phyloP scores from a whole-genome alignment of 2,888 invertebrate species.

The Monochamus alternatus region DNA sequence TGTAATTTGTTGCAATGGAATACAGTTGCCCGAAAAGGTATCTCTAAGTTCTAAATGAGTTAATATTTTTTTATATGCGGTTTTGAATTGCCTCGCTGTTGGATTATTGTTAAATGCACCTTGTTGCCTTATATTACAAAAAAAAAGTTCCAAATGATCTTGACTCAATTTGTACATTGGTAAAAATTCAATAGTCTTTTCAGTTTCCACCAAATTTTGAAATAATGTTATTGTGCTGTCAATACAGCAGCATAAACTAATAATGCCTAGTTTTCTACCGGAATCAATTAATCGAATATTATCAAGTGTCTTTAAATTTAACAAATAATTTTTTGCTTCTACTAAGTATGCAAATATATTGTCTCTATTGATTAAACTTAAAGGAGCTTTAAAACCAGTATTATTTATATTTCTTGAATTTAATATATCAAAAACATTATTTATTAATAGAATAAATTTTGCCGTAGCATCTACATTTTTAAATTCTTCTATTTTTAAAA shows the following conservation, averaged over 20 bases:
- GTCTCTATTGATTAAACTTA: background rate
- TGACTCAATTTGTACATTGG: constrained; percentile 2
- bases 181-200: background rate
- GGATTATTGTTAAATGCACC: constrained; percentile 17
- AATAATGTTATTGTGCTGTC: background rate
- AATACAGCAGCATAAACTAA: constrained; percentile 12
- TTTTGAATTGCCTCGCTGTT: constrained; percentile 1
- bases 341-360: constrained; percentile 8
- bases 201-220: background rate
- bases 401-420: constrained; percentile 48
- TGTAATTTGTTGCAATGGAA: background rate
- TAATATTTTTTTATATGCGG: constrained; percentile 4
- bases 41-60: no score
- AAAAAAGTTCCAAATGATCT: constrained; percentile 3
- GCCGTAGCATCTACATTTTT: constrained; percentile 46
- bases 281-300: background rate
- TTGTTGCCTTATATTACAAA: background rate
- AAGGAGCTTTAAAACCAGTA: no score
- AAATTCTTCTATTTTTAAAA: constrained; percentile 48
- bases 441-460: constrained; percentile 49
- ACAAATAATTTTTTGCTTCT: constrained; percentile 12
- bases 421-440: constrained; percentile 56
- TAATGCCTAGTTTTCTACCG: constrained; percentile 5
- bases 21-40: background rate
- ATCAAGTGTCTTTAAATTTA: background rate